Evolutionary conservation across 2,113 vertebrate genomes (phyloP).

Genomic region (Coptodon rendalli): DNA sequence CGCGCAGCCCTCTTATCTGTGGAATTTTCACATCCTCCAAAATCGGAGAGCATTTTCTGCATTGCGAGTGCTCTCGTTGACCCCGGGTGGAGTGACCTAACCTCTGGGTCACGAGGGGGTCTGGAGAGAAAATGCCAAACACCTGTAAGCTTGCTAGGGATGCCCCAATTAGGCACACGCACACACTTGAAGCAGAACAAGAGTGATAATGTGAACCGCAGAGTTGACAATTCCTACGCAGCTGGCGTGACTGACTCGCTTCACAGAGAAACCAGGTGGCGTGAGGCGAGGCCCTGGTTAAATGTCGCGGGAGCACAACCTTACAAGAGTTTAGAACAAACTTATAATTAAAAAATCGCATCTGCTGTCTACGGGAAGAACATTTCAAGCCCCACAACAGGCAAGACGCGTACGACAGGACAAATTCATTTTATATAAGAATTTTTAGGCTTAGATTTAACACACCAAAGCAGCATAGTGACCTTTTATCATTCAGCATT

Average conservation of each 20-base stretch:
- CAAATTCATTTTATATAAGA: neutral
- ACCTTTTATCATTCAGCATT: neutral
- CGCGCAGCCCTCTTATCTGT: neutral
- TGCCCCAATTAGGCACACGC: slow-evolving; percentile 23
- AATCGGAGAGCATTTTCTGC: slow-evolving; percentile 6
- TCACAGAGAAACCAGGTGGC: slow-evolving; percentile 23
- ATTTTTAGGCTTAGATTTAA: slow-evolving; percentile 11
- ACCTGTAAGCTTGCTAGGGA: slow-evolving; percentile 22
- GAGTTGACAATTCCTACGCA: slow-evolving; percentile 1
- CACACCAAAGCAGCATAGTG: neutral
- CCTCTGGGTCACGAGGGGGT: neutral
- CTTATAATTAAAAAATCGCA: slow-evolving; percentile 54
- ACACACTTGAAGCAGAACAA: neutral
- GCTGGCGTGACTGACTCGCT: slow-evolving; percentile 7
- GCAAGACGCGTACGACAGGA: neutral
- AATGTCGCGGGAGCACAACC: slow-evolving; percentile 16
- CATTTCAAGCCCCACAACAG: neutral
- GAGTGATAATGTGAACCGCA: neutral
- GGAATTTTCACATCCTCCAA: neutral
- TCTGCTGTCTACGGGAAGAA: neutral
- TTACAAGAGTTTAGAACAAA: slow-evolving; percentile 37
- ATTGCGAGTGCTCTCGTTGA: neutral
- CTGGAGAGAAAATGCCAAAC: neutral
- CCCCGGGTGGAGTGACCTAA: neutral
- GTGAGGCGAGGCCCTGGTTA: neutral